Base-by-base conservation (phyloP, 2,888 invertebrate species). In the Drosophila limbata region DNA sequence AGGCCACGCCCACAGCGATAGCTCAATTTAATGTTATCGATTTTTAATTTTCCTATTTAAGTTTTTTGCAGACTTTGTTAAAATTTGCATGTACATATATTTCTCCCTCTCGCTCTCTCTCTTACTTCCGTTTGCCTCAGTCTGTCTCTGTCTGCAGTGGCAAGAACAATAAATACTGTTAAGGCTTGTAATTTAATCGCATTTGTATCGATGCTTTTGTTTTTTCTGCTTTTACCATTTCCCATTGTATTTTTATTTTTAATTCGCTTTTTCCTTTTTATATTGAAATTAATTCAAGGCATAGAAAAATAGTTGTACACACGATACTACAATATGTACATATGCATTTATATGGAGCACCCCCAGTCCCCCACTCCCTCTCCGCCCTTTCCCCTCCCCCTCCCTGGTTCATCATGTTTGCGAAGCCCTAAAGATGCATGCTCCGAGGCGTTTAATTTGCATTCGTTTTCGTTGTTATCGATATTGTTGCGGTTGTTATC, bases 171-270 rank as follows among this genome's bases (percentile, higher is more conserved):
- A 60, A 63, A 73, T 45, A 61, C 63, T 73, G 71, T 71, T 77
- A 80, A 73, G 87, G 85, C 84, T 73, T 76, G 84, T 87, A 84
- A 84, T 84, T 89, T 89, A 84, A 84, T 84, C 84, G 84, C 88
- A 84, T 84, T 84, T 84, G 84, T 68, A 69, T 75, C 76, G 82
- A 70, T 77, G 84, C 84, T 71, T 81, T 89, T 86, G 70, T 88
- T 74, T 73, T 75, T 62, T 40, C 55, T 59, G n/a, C 25, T 61
- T 53, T 63, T 50, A 44, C 45, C 59, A 62, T 64, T 77, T 85
- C 60, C 70, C 83, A 73, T 55, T 69, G 78, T 61, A 63, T 82
- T 79, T 87, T 87, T 81, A 25, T 80, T 87, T 87, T 70, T 56
- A 55, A 69, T 73, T 72, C 63, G 39, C 33, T 52, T 67, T 69